Evolutionary conservation across 2,888 invertebrate species (phyloP).

Genomic region (Drosophila recens): DNA sequence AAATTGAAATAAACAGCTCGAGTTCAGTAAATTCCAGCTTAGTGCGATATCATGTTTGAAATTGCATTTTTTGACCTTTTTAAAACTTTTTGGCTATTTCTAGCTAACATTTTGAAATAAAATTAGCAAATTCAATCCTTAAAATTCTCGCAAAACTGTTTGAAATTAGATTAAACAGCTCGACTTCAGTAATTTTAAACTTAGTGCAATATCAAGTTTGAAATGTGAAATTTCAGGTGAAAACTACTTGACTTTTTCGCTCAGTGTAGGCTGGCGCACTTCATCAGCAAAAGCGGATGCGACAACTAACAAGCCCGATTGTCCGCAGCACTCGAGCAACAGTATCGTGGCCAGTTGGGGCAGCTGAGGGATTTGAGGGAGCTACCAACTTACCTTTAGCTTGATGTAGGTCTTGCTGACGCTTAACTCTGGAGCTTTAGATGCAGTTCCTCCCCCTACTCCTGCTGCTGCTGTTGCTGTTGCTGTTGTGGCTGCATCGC

Average conservation of each 20-base stretch:
- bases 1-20: no score
- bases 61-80: no score
- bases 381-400: conserved; percentile 88
- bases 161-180: no score
- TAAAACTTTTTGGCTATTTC: no score
- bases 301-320: conserved; percentile 81
- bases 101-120: no score
- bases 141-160: no score
- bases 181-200: no score
- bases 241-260: not conserved
- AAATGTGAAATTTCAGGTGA: no score
- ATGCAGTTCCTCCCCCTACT: conserved; percentile 85
- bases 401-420: conserved; percentile 96
- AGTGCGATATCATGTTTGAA: no score
- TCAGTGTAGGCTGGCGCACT: conserved; percentile 50
- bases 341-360: conserved; percentile 1
- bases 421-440: conserved; percentile 88
- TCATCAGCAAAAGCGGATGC: conserved; percentile 77
- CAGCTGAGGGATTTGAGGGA: not conserved
- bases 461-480: conserved; percentile 81
- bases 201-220: no score
- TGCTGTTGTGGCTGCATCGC: conserved; percentile 85
- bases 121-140: no score
- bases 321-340: conserved; percentile 64
- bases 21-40: no score